phyloP scores from a whole-genome alignment of 2,797 vertebrate genomes.

The Pangasius larnaudii region DNA sequence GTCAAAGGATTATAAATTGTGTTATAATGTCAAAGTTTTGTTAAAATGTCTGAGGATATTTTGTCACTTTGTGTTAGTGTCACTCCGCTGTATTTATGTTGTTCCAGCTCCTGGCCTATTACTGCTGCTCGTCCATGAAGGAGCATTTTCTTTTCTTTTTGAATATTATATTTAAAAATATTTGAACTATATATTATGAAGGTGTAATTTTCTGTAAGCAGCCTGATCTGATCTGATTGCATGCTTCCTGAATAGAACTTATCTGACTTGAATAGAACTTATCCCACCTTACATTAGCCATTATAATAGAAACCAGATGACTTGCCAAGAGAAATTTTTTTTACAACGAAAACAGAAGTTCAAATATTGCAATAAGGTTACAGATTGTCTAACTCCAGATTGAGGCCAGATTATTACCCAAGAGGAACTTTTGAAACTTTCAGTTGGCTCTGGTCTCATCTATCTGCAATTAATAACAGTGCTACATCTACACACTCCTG shows the following conservation, averaged over 20 bases:
- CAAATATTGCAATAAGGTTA: conserved; percentile 20
- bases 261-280: background rate
- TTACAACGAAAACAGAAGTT: conserved; percentile 1
- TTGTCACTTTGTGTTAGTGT: background rate
- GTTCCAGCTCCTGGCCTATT: background rate
- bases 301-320: conserved; percentile 19
- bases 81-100: background rate
- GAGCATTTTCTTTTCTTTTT: background rate
- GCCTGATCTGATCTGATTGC: background rate
- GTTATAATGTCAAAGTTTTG: background rate
- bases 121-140: background rate
- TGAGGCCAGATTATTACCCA: conserved; percentile 11
- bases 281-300: background rate
- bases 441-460: background rate
- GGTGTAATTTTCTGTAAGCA: background rate
- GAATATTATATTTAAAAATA: background rate
- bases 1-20: background rate
- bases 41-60: background rate
- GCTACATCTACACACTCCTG: background rate
- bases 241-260: background rate
- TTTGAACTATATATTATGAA: background rate
- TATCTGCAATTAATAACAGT: background rate
- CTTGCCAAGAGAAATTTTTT: background rate
- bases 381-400: conserved; percentile 17
- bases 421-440: background rate